Evolutionary conservation across 2,113 vertebrate species (phyloP).

Genomic region (Gambusia affinis): DNA sequence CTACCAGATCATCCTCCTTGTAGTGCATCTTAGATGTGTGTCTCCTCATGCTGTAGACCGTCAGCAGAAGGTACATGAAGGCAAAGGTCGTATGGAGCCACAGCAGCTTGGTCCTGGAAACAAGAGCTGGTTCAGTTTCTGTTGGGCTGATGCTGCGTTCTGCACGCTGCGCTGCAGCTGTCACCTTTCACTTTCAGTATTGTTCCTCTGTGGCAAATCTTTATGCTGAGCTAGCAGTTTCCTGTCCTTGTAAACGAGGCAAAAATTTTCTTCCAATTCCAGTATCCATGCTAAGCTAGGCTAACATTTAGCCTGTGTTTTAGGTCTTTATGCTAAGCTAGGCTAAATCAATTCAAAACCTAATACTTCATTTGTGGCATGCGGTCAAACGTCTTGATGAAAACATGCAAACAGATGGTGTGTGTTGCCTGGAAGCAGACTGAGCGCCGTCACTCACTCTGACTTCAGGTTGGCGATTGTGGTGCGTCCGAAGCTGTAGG

Average conservation of each 20-base stretch:
- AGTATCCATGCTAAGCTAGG: too few species aligned
- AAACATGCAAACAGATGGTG: neutral
- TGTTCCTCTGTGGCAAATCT: too few species aligned
- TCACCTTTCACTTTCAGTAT: too few species aligned
- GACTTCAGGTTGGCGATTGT: constrained; percentile 97
- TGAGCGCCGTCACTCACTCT: constrained; percentile 79
- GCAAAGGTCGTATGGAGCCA: constrained; percentile 97
- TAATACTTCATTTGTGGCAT: neutral
- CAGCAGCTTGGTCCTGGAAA: constrained; percentile 88
- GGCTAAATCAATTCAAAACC: too few species aligned
- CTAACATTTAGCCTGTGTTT: too few species aligned
- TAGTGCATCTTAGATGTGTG: constrained; percentile 99
- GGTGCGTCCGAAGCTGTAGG: constrained; percentile 96
- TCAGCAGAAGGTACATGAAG: constrained; percentile 96
- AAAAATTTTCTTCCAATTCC: too few species aligned
- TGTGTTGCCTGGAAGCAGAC: neutral
- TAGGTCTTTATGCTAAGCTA: too few species aligned
- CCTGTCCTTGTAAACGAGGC: too few species aligned
- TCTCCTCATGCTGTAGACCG: constrained; percentile 96
- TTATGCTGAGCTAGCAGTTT: too few species aligned
- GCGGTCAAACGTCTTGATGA: neutral
- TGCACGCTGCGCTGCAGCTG: too few species aligned
- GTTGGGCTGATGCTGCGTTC: too few species aligned
- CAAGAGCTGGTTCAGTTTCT: neutral
- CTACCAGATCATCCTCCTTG: constrained; percentile 96